These are phyloP conservation scores for Lasioglossum vierecki DNA, from an alignment of 2,888 invertebrate species.

Conservation along the genomic window DNA sequence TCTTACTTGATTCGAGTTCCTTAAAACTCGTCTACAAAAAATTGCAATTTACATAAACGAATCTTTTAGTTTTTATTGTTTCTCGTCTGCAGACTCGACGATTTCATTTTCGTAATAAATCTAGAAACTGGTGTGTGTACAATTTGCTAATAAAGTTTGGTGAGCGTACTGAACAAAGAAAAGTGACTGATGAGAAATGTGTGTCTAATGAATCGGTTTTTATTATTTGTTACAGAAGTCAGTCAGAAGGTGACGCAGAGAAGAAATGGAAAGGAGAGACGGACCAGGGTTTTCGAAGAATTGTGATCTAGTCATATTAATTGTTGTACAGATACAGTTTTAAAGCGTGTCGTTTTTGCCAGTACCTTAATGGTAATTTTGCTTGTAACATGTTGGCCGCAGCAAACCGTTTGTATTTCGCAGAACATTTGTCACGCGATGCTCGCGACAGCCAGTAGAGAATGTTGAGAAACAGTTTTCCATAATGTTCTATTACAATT, in stretches of 20 bases:
- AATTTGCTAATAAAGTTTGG: background rate
- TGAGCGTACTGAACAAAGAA: too few relatives aligned
- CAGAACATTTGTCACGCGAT: background rate
- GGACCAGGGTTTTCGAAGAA: slow-evolving; percentile 74
- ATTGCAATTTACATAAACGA: too few relatives aligned
- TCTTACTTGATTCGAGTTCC: too few relatives aligned
- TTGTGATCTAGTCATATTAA: slow-evolving; percentile 82
- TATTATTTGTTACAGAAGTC: slow-evolving; percentile 74
- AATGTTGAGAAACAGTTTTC: too few relatives aligned
- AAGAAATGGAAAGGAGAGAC: slow-evolving; percentile 20
- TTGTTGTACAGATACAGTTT: slow-evolving; percentile 62
- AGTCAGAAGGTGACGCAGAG: slow-evolving; percentile 18
- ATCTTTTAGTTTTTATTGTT: too few relatives aligned
- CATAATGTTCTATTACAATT: too few relatives aligned
- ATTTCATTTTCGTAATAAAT: slow-evolving; percentile 46
- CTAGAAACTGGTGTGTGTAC: slow-evolving; percentile 20
- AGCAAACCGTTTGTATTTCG: background rate
- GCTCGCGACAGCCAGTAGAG: background rate
- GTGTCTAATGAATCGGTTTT: slow-evolving; percentile 2
- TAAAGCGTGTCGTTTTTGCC: slow-evolving; percentile 21
- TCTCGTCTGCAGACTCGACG: slow-evolving; percentile 58
- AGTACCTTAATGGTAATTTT: slow-evolving; percentile 38
- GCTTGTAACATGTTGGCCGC: slow-evolving; percentile 6
- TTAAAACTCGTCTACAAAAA: too few relatives aligned
- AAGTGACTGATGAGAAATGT: background rate